A percentile compares a stretch with the other conserved stretches of the same genome.
Evolutionary conservation across 2,113 vertebrate genomes (phyloP).

Genomic region (Nycticryphes semicollaris): DNA sequence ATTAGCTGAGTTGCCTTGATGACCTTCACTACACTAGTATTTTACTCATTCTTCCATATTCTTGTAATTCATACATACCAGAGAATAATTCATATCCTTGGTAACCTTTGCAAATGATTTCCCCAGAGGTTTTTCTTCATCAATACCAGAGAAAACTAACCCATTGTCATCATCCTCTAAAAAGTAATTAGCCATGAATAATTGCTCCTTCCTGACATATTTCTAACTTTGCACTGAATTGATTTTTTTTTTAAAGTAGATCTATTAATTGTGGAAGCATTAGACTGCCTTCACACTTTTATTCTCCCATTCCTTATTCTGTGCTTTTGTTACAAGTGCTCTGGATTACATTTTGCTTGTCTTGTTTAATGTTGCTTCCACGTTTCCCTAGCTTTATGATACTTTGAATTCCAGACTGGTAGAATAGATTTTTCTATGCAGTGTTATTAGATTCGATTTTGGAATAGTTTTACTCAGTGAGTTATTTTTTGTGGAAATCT

Average conservation of each 20-base stretch:
- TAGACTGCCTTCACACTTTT: slow-evolving; percentile 60
- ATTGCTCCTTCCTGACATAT: slow-evolving; percentile 75
- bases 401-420: slow-evolving; percentile 63
- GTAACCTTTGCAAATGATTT: slow-evolving; percentile 83
- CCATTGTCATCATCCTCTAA: slow-evolving; percentile 77
- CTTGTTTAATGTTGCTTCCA: slow-evolving; percentile 61
- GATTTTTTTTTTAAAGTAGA: slow-evolving; percentile 74
- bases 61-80: slow-evolving; percentile 63
- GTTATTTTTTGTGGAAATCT: slow-evolving; percentile 61
- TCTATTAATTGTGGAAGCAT: slow-evolving; percentile 73
- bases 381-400: slow-evolving; percentile 65
- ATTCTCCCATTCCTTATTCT: slow-evolving; percentile 63
- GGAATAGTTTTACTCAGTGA: slow-evolving; percentile 65
- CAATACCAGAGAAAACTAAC: slow-evolving; percentile 77
- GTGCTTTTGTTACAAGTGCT: slow-evolving; percentile 55
- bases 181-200: slow-evolving; percentile 82
- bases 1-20: slow-evolving; percentile 66
- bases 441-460: slow-evolving; percentile 76
- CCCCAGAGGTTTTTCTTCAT: slow-evolving; percentile 77
- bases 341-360: slow-evolving; percentile 56
- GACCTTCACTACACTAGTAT: slow-evolving; percentile 72
- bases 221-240: slow-evolving; percentile 72
- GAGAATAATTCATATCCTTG: slow-evolving; percentile 80
- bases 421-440: slow-evolving; percentile 72
- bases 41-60: slow-evolving; percentile 71